These are phyloP conservation scores for Harpalus rufipes DNA, from an alignment of 2,888 invertebrate genomes.

Conservation along the genomic window DNA sequence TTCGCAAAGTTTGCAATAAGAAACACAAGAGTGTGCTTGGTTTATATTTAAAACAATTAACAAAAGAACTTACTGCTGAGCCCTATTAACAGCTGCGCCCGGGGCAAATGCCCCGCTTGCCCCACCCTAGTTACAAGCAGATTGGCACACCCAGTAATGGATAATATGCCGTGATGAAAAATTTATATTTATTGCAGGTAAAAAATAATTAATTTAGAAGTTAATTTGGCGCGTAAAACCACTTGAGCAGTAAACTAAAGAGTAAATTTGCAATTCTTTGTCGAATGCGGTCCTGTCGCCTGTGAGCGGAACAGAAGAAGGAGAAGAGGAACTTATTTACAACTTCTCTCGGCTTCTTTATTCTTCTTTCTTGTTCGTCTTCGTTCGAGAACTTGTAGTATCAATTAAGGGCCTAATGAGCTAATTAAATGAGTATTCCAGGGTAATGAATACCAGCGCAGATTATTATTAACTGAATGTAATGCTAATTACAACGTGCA, in stretches of 20 bases:
- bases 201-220: neutral
- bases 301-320: conserved; percentile 33
- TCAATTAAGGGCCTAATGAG: conserved; percentile 79
- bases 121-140: no score
- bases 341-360: conserved; percentile 62
- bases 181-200: neutral
- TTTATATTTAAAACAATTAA: no score
- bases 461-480: conserved; percentile 74
- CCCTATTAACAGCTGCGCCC: no score
- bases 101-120: no score
- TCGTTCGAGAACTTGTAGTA: conserved; percentile 74
- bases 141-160: no score
- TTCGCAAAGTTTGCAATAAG: no score
- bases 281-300: conserved; percentile 35
- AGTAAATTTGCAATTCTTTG: neutral
- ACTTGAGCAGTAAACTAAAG: neutral
- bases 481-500: conserved; percentile 72
- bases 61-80: no score
- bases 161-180: no score
- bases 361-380: conserved; percentile 63
- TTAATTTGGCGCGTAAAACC: neutral
- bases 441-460: conserved; percentile 76
- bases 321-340: conserved; percentile 64
- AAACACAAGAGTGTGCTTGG: no score
- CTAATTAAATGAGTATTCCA: conserved; percentile 79